Conservation (phyloP, 2,113 vertebrate species). For the Hydrochoerus hydrochaeris region DNA sequence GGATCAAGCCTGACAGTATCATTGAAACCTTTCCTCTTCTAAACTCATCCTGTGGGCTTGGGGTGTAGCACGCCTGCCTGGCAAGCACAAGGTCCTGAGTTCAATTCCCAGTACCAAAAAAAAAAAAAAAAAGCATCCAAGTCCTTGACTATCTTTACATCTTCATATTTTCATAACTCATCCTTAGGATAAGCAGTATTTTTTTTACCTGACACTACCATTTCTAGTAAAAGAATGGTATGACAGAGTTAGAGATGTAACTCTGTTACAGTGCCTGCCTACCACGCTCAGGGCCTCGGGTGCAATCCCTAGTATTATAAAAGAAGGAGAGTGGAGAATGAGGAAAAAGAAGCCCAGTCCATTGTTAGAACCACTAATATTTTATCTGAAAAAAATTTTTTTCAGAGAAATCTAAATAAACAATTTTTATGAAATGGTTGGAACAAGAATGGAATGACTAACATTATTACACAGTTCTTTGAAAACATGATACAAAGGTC, state of each 20-base stretch:
- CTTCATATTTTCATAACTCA: constrained; percentile 13
- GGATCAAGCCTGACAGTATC: background rate
- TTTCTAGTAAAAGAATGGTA: background rate
- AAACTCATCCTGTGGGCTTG: background rate
- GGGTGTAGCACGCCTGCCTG: too few relatives aligned
- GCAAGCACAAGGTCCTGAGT: too few relatives aligned
- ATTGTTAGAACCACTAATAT: background rate
- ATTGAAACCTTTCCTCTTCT: background rate
- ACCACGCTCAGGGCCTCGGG: background rate
- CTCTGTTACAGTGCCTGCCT: background rate
- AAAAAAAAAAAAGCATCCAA: background rate
- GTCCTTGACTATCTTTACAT: background rate
- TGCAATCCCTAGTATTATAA: background rate
- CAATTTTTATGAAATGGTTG: constrained; percentile 15
- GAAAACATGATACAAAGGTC: background rate
- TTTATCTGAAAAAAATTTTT: background rate
- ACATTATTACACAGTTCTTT: background rate
- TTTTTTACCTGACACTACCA: background rate
- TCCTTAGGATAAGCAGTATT: background rate
- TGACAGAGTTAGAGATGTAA: background rate
- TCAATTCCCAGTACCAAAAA: too few relatives aligned
- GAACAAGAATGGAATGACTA: constrained; percentile 10
- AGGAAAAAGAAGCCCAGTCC: background rate
- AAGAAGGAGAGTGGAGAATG: background rate
- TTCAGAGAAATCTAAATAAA: background rate